phyloP scores from a whole-genome alignment of 2,888 invertebrate species.

The Stenodema calcarata region DNA sequence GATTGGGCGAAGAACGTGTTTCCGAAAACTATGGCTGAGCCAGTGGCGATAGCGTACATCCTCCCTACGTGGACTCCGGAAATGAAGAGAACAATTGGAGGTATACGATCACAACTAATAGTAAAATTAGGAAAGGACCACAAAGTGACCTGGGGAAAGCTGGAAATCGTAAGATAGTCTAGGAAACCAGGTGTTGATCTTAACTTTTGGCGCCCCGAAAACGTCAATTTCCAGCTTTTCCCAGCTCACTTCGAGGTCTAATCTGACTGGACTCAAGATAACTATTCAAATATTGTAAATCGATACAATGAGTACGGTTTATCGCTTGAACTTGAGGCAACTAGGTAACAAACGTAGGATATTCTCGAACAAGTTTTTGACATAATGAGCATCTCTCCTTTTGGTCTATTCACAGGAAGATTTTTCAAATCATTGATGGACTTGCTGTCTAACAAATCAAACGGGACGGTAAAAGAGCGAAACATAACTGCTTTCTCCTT shows the following conservation, averaged over 20 bases:
- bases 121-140: too few species aligned
- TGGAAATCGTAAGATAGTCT: too few species aligned
- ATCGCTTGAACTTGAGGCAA: too few species aligned
- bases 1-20: constrained; percentile 27
- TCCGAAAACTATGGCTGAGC: constrained; percentile 5
- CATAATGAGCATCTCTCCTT: background rate
- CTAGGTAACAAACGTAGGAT: too few species aligned
- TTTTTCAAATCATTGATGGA: background rate
- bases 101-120: background rate
- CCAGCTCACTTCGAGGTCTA: too few species aligned
- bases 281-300: too few species aligned
- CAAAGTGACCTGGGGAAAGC: too few species aligned
- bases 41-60: background rate
- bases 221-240: too few species aligned
- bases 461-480: constrained; percentile 62
- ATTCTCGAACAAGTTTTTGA: background rate
- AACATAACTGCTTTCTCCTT: constrained; percentile 73
- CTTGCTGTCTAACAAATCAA: background rate
- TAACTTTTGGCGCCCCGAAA: too few species aligned
- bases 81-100: background rate
- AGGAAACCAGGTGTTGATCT: too few species aligned
- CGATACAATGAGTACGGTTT: too few species aligned
- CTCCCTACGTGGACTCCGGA: constrained; percentile 11
- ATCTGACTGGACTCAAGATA: too few species aligned
- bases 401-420: background rate